These are phyloP conservation scores for Eustalomyia histrio DNA, from an alignment of 2,888 invertebrate species.

Conservation along the genomic window DNA sequence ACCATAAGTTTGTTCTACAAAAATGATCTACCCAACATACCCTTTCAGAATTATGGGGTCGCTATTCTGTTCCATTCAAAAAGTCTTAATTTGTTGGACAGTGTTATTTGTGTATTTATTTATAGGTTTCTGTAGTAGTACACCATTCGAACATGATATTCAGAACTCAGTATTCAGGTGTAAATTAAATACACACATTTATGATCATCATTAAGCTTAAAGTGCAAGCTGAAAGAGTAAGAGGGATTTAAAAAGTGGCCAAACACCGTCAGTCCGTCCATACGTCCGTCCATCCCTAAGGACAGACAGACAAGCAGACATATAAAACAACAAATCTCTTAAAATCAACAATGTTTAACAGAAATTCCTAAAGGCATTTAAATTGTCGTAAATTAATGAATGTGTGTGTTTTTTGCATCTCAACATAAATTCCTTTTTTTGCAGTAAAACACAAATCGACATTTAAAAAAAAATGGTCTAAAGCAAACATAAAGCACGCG, in stretches of 20 bases:
- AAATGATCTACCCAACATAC: no score
- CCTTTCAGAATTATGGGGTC: no score
- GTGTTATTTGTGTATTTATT: no score
- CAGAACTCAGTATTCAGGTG: conserved; percentile 64
- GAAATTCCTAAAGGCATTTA: conserved; percentile 66
- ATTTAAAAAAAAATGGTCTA: background rate
- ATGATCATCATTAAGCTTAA: conserved; percentile 66
- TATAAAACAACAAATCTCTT: conserved; percentile 7
- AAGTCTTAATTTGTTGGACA: no score
- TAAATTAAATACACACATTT: conserved; percentile 68
- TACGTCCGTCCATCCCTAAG: conserved; percentile 2
- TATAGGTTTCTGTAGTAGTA: no score
- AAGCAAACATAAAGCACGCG: conserved; percentile 50
- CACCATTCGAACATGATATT: conserved; percentile 46
- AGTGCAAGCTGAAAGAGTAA: conserved; percentile 47
- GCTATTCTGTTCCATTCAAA: no score
- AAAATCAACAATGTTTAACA: conserved; percentile 51
- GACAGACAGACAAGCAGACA: conserved; percentile 18
- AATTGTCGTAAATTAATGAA: conserved; percentile 67
- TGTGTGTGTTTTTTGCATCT: conserved; percentile 44
- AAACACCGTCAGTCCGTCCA: conserved; percentile 6
- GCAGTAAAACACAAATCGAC: background rate
- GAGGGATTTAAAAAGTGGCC: conserved; percentile 45
- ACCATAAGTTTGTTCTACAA: no score
- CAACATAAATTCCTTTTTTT: conserved; percentile 42